A percentile compares a stretch with the other conserved stretches of the same genome.
These are phyloP conservation scores for Enteromius thamalakanensis DNA, from an alignment of 2,797 vertebrate species.

Conservation along the genomic window DNA sequence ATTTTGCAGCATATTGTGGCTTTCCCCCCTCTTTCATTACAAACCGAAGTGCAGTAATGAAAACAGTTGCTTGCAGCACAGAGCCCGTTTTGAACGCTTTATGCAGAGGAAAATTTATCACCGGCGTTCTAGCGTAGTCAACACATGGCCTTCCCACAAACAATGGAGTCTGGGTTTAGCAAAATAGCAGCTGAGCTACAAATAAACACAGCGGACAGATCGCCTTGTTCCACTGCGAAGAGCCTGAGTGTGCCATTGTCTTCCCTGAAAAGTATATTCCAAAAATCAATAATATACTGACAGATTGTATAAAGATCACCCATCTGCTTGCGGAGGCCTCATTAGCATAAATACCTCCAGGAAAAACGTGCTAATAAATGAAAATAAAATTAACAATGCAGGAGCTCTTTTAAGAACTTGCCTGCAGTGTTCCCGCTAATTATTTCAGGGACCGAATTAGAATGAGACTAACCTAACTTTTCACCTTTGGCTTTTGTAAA, in stretches of 20 bases:
- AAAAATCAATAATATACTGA: constrained; percentile 76
- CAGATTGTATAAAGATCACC: constrained; percentile 74
- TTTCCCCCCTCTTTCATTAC: constrained; percentile 60
- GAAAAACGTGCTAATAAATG: constrained; percentile 80
- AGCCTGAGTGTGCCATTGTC: constrained; percentile 64
- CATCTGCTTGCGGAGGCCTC: constrained; percentile 71
- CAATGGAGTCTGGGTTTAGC: constrained; percentile 54
- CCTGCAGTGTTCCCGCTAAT: constrained; percentile 76
- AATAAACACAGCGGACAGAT: constrained; percentile 61
- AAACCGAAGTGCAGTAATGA: constrained; percentile 56
- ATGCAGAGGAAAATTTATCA: constrained; percentile 61
- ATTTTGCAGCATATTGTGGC: constrained; percentile 60
- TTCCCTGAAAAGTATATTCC: constrained; percentile 65
- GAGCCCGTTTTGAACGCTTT: constrained; percentile 50
- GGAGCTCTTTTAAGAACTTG: constrained; percentile 66
- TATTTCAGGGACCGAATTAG: constrained; percentile 74
- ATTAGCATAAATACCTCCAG: constrained; percentile 79
- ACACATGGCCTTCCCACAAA: constrained; percentile 48
- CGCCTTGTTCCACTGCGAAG: constrained; percentile 68
- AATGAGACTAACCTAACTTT: constrained; percentile 65
- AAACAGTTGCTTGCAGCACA: constrained; percentile 55
- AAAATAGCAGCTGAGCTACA: constrained; percentile 55
- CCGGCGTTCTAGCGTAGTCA: constrained; percentile 42
- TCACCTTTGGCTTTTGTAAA: constrained; percentile 54
- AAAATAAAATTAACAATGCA: constrained; percentile 76